These are phyloP conservation scores for Augochlora pura DNA, from an alignment of 1,140 invertebrate genomes.

Conservation along the genomic window DNA sequence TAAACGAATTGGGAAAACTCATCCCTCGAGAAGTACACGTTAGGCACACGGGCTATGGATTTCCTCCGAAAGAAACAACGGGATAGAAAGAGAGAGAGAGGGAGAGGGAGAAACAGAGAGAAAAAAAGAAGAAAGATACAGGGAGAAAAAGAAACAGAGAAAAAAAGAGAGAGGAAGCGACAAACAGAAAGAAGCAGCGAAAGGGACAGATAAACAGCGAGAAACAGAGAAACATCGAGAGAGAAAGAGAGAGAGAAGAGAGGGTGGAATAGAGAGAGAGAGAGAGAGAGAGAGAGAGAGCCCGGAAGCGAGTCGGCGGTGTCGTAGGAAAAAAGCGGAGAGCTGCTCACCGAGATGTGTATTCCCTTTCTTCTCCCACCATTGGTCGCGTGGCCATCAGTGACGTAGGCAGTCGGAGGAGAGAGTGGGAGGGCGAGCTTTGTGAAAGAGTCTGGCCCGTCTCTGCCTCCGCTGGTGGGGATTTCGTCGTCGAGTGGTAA, in stretches of 20 bases:
- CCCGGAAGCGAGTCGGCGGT: constrained; percentile 15
- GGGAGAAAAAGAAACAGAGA: too few relatives aligned
- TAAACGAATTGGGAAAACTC: constrained; percentile 44
- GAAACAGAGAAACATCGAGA: too few relatives aligned
- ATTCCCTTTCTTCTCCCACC: constrained; percentile 30
- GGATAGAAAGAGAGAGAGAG: too few relatives aligned
- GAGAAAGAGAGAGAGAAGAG: too few relatives aligned
- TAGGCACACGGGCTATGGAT: constrained; percentile 21
- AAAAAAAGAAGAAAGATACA: too few relatives aligned
- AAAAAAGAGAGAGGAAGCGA: too few relatives aligned
- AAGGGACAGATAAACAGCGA: too few relatives aligned
- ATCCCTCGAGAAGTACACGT: not conserved
- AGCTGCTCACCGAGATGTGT: constrained; percentile 37
- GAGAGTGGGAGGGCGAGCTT: not conserved
- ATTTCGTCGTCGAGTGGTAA: constrained; percentile 34
- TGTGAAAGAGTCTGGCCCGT: not conserved
- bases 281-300: not conserved
- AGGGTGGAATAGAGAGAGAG: too few relatives aligned
- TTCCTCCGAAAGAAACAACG: not conserved
- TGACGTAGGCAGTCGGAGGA: too few relatives aligned
- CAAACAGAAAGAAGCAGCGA: too few relatives aligned
- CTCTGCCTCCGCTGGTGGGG: not conserved
- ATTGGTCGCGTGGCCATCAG: not conserved
- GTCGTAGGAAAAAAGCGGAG: constrained; percentile 37
- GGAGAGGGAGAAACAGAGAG: not conserved